Base-by-base conservation (phyloP, 2,888 invertebrate genomes). In the Oegoconia quadripuncta region DNA sequence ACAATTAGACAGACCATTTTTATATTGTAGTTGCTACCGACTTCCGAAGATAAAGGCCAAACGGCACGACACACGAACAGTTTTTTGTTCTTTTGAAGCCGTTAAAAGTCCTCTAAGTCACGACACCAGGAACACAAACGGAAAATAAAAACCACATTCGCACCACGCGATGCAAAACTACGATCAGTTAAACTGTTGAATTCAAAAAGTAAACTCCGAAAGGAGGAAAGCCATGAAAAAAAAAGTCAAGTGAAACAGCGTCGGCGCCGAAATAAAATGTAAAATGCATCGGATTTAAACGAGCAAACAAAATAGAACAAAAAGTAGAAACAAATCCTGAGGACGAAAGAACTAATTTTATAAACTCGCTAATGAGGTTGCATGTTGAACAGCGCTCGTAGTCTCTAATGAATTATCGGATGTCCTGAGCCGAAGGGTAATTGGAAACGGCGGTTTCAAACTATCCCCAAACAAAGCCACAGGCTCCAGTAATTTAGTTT, bases 181-280 rank as follows among this genome's bases (percentile, higher is more conserved):
- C 68, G 65, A 74, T 74, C 78, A 71, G 75, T 74, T 76, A 71
- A 72, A 67, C 67, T 51, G 72, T 69, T 70, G 69, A 65, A 59
- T 63, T 64, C 55, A 48, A 61, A 74, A 76, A 81, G 75, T 60
- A 74, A 70, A 73, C 52, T 49, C 44, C 34, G 23, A n/a, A 25
- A 15, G n/a, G n/a, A 50, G 44, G 56, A 58, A 56, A 58, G 42
- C 50, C 51, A 59, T 52, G 42, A 69, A 75, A 73, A 70, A 63
- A 72, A 74, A 73, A 70, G 52, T 54, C 53, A 53, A 68, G 65
- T 55, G 53, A 58, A n/a, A 55, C 59, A 48, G 47, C 59, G 49
- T 51, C 56, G 54, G 59, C 45, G 51, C 42, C 42, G 40, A 44
- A 67, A 52, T 57, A 59, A 57, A 64, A 67, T 52, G 42, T 44